These are phyloP conservation scores for Malacoraja senta DNA, from an alignment of 2,797 vertebrate genomes.

Conservation along the genomic window DNA sequence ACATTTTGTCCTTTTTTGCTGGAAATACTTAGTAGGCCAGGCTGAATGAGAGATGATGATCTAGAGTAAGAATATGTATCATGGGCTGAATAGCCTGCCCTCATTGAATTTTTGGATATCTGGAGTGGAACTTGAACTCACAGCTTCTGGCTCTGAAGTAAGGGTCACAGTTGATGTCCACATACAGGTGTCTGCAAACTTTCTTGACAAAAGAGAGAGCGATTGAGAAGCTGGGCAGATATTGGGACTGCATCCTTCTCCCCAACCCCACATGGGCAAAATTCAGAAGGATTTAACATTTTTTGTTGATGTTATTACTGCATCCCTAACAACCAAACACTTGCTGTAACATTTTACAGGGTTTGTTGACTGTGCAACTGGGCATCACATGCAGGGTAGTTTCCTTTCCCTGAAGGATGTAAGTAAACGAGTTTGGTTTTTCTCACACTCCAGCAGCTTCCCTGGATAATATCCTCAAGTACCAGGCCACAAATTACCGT, in stretches of 20 bases:
- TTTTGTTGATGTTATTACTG: not conserved
- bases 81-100: too few species aligned
- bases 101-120: too few species aligned
- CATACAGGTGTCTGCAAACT: not conserved
- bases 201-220: not conserved
- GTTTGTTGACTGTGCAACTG: not conserved
- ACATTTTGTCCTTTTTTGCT: too few species aligned
- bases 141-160: too few species aligned
- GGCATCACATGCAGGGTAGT: not conserved
- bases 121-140: too few species aligned
- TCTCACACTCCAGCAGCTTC: constrained; percentile 4
- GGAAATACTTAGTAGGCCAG: too few species aligned
- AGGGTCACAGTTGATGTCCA: too few species aligned
- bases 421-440: not conserved
- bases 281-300: not conserved
- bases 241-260: not conserved
- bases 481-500: not conserved
- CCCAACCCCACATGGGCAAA: not conserved
- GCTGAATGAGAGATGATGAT: too few species aligned
- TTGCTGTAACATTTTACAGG: not conserved
- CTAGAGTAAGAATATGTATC: too few species aligned
- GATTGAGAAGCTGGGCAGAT: not conserved
- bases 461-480: not conserved
- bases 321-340: not conserved
- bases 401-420: not conserved